Percentiles rank a stretch among this genome's conserved stretches.
phyloP scores from a whole-genome alignment of 2,888 invertebrate genomes.

The Pammene aurita region DNA sequence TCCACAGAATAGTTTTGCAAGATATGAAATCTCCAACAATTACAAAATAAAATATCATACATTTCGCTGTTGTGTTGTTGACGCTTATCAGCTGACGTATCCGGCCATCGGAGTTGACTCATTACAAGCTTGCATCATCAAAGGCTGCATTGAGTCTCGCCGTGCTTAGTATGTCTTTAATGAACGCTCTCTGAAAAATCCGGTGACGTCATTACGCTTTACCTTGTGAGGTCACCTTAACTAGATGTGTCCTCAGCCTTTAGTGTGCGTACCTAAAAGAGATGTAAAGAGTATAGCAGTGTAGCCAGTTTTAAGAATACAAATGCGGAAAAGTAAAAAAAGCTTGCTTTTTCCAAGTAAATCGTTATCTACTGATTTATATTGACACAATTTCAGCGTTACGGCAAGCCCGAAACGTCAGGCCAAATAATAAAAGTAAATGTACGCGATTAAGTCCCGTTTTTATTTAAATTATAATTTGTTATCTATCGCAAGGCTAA shows the following conservation, averaged over 20 bases:
- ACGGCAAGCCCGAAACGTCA: too few species aligned
- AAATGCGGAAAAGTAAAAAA: too few species aligned
- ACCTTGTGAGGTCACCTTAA: conserved; percentile 10
- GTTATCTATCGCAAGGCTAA: too few species aligned
- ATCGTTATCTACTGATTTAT: too few species aligned
- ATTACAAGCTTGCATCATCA: conserved; percentile 57
- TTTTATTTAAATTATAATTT: background rate
- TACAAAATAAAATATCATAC: conserved; percentile 1
- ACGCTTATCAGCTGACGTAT: conserved; percentile 65
- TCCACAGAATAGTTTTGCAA: too few species aligned
- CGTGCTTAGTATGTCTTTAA: background rate
- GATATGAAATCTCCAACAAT: background rate
- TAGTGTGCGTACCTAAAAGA: background rate
- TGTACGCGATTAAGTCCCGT: too few species aligned
- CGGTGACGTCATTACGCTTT: conserved; percentile 32
- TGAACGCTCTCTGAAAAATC: conserved; percentile 16
- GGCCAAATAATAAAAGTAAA: too few species aligned
- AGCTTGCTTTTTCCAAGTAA: background rate
- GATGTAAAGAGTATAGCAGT: background rate
- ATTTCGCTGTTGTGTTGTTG: conserved; percentile 45
- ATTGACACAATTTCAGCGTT: too few species aligned
- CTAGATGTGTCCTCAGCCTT: background rate
- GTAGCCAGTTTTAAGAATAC: background rate
- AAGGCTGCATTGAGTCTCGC: conserved; percentile 6
- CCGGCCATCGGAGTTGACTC: conserved; percentile 66